phyloP scores from a whole-genome alignment of 2,113 vertebrate genomes.

The Dryoscopus gambensis region DNA sequence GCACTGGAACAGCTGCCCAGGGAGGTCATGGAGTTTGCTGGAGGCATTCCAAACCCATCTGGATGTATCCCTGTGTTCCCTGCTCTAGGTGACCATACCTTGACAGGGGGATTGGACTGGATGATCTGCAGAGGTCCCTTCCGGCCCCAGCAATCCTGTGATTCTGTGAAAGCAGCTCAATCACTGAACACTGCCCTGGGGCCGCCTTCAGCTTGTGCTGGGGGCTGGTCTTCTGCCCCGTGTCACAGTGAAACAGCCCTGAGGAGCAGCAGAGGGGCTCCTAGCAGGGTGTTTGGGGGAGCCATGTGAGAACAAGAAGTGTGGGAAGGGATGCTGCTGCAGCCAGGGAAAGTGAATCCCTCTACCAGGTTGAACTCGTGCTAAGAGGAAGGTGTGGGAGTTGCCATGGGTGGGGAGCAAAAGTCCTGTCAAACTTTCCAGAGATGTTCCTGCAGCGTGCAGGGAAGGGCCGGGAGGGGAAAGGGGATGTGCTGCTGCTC shows the following conservation, averaged over 20 bases:
- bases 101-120: not conserved
- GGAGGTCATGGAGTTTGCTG: not conserved
- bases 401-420: not conserved
- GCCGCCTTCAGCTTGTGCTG: not conserved
- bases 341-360: not conserved
- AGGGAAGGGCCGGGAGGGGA: slow-evolving; percentile 26
- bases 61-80: not conserved
- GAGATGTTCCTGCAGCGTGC: not conserved
- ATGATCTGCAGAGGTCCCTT: not conserved
- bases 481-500: not conserved
- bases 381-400: slow-evolving; percentile 22
- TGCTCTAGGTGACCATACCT: not conserved
- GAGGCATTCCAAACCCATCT: not conserved
- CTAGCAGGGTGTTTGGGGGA: not conserved
- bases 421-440: slow-evolving; percentile 49
- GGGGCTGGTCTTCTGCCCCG: fast-evolving
- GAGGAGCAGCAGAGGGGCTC: not conserved
- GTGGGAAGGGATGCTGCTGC: not conserved
- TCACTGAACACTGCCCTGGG: not conserved
- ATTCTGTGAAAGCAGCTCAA: not conserved
- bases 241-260: too few species aligned
- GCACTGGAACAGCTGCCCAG: not conserved
- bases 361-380: not conserved
- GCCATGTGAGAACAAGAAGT: not conserved
- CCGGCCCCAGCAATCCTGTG: not conserved